A percentile compares a stretch with the other conserved stretches of the same genome.
These are phyloP conservation scores for Camelus dromedarius DNA, from an alignment of 2,113 vertebrate species.

Conservation along the genomic window DNA sequence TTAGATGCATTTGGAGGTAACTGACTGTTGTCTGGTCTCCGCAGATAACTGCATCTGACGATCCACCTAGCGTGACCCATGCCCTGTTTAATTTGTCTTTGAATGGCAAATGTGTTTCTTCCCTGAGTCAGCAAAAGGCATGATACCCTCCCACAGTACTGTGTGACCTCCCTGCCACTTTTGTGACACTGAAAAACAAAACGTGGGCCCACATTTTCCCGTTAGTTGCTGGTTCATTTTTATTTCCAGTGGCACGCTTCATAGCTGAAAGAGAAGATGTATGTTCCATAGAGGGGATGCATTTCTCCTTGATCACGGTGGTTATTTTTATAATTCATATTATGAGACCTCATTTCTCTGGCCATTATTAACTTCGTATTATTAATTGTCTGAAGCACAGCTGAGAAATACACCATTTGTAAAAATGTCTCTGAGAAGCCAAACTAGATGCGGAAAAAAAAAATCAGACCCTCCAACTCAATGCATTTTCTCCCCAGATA, in stretches of 20 bases:
- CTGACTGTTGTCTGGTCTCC: slow-evolving; percentile 83
- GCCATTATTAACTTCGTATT: slow-evolving; percentile 28
- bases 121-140: slow-evolving; percentile 85
- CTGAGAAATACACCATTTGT: slow-evolving; percentile 7
- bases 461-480: background rate
- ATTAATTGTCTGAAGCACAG: slow-evolving; percentile 57
- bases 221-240: background rate
- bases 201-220: background rate
- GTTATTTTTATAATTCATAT: slow-evolving; percentile 52
- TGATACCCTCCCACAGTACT: slow-evolving; percentile 47
- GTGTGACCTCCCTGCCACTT: slow-evolving; percentile 72
- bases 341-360: slow-evolving; percentile 64
- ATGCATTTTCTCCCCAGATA: slow-evolving; percentile 18
- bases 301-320: slow-evolving; percentile 12
- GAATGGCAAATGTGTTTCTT: slow-evolving; percentile 84
- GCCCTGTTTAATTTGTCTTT: slow-evolving; percentile 85
- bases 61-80: slow-evolving; percentile 71
- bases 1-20: slow-evolving; percentile 80
- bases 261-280: background rate
- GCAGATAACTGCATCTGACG: slow-evolving; percentile 83
- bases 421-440: slow-evolving; percentile 27
- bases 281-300: background rate
- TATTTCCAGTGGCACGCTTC: background rate
- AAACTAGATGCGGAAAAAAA: slow-evolving; percentile 42
- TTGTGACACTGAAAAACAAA: background rate